Percentiles rank a stretch among this genome's conserved stretches.
Evolutionary conservation across 2,113 vertebrate species (phyloP).

Genomic region (Rhinichthys klamathensis): DNA sequence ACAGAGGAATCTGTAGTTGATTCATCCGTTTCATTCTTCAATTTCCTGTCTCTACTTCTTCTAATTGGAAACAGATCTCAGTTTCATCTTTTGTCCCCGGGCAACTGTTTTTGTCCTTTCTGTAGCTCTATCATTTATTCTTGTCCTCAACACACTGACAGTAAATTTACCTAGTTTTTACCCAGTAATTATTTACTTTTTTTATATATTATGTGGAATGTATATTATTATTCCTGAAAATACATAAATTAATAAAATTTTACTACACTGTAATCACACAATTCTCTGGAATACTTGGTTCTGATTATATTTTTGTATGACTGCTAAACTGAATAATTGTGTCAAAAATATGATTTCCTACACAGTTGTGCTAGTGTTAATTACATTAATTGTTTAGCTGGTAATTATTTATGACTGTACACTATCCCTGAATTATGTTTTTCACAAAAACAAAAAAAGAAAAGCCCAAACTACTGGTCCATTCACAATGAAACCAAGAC

Average conservation of each 20-base stretch:
- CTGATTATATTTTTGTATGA: neutral
- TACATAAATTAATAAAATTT: too few species aligned
- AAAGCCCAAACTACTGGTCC: neutral
- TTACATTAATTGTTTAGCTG: neutral
- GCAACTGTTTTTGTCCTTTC: neutral
- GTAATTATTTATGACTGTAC: neutral
- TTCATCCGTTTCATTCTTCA: conserved; percentile 29
- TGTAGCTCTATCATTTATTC: neutral
- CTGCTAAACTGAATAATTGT: neutral
- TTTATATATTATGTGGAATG: neutral
- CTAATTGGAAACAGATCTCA: conserved; percentile 23
- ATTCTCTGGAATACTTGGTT: neutral
- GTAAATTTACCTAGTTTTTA: neutral
- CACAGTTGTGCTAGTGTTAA: neutral
- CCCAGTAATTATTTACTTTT: neutral
- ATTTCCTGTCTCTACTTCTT: conserved; percentile 34
- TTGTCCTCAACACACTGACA: neutral
- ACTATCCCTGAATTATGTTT: neutral
- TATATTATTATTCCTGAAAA: too few species aligned
- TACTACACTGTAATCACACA: too few species aligned
- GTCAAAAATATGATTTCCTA: neutral
- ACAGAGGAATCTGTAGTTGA: conserved; percentile 27
- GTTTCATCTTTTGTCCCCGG: neutral
- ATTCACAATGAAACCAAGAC: neutral
- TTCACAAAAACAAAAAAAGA: neutral